These are phyloP conservation scores for Amblyjoppa fuscipennis DNA, from an alignment of 2,888 invertebrate species.

Conservation along the genomic window DNA sequence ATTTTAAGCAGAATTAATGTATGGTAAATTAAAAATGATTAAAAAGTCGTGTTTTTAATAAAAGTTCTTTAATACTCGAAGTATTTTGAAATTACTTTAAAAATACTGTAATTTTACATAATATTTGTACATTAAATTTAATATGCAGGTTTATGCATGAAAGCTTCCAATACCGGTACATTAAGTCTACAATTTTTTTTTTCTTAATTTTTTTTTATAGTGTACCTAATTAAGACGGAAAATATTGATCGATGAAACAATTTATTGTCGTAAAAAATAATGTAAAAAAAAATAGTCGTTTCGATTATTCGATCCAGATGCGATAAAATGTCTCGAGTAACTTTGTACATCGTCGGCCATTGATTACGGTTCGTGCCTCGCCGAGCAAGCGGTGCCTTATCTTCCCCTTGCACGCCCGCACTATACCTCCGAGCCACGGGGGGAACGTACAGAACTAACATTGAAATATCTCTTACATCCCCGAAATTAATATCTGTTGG, in stretches of 20 bases:
- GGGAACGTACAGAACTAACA: conserved; percentile 59
- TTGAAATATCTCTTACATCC: conserved; percentile 82
- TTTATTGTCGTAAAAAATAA: not conserved
- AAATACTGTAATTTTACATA: too few relatives aligned
- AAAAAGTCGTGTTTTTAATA: too few relatives aligned
- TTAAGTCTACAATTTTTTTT: too few relatives aligned
- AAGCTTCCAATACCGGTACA: too few relatives aligned
- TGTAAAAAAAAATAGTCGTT: conserved; percentile 8
- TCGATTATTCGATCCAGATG: conserved; percentile 14
- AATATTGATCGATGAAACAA: conserved; percentile 26
- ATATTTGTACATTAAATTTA: too few relatives aligned
- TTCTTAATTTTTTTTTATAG: too few relatives aligned
- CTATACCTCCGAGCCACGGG: conserved; percentile 33
- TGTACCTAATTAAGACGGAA: not conserved
- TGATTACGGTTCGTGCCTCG: conserved; percentile 80
- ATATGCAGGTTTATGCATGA: too few relatives aligned
- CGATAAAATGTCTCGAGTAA: conserved; percentile 66
- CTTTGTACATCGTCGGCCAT: conserved; percentile 77
- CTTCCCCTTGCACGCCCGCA: conserved; percentile 82
- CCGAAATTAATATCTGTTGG: conserved; percentile 84
- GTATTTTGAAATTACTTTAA: too few relatives aligned
- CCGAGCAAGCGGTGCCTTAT: conserved; percentile 79
- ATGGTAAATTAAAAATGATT: too few relatives aligned
- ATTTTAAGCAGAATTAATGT: too few relatives aligned
- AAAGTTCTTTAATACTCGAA: too few relatives aligned